phyloP scores from a whole-genome alignment of 2,797 vertebrate genomes.

The Rhodeus uyekii region DNA sequence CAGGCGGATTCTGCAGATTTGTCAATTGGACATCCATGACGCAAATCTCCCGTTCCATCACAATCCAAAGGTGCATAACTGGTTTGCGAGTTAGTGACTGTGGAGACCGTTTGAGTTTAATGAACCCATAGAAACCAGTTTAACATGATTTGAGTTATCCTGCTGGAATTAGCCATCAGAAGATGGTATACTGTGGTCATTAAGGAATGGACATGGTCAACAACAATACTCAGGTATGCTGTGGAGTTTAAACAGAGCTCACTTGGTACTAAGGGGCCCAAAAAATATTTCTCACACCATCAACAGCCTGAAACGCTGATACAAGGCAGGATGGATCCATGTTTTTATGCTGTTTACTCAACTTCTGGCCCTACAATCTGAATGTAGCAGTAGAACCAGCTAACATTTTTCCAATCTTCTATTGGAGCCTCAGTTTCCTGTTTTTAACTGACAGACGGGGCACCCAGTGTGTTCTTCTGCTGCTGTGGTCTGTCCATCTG shows the following conservation, averaged over 20 bases:
- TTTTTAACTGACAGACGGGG: background rate
- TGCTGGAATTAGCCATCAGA: constrained; percentile 53
- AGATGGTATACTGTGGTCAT: constrained; percentile 47
- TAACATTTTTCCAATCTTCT: background rate
- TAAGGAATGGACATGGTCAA: constrained; percentile 33
- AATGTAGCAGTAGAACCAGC: background rate
- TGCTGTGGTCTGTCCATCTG: background rate
- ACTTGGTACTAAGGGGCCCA: too few relatives aligned
- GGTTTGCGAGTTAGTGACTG: background rate
- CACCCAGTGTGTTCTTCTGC: background rate
- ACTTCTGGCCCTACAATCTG: background rate
- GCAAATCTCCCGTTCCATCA: background rate
- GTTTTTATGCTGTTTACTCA: background rate
- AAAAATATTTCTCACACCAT: background rate
- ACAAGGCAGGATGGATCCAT: background rate
- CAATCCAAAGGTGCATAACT: background rate
- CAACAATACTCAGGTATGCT: background rate
- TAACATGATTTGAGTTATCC: constrained; percentile 26
- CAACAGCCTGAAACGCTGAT: background rate
- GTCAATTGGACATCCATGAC: background rate
- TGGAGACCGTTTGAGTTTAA: background rate
- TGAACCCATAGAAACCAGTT: background rate
- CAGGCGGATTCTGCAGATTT: background rate
- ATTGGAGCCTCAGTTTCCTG: background rate
- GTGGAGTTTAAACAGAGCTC: too few relatives aligned